Conservation (phyloP, 2,888 invertebrate species). For the Phyllotreta striolata region DNA sequence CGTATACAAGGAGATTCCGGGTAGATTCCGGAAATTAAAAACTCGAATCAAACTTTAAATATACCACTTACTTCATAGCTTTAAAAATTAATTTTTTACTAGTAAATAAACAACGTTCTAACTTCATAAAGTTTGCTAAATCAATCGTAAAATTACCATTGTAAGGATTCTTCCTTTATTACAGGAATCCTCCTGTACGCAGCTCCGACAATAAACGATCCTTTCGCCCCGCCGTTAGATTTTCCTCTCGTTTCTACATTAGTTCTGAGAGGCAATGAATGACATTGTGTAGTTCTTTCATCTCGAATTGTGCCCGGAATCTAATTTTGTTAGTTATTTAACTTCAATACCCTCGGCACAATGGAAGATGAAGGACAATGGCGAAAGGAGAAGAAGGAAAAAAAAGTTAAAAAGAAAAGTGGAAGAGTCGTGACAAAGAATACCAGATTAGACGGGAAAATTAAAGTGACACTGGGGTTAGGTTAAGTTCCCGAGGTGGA, state of each 20-base stretch:
- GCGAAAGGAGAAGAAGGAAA: constrained; percentile 20
- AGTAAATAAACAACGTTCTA: too few species aligned
- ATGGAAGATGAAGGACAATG: constrained; percentile 35
- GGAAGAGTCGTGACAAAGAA: constrained; percentile 34
- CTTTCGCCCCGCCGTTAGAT: not conserved
- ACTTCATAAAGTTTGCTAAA: too few species aligned
- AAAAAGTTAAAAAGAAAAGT: constrained; percentile 35
- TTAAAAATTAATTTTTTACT: too few species aligned
- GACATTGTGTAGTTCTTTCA: constrained; percentile 27
- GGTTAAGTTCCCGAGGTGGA: constrained; percentile 4
- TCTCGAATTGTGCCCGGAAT: constrained; percentile 34
- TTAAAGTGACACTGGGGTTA: constrained; percentile 33
- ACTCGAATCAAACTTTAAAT: too few species aligned
- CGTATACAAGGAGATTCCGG: too few species aligned
- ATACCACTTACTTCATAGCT: too few species aligned
- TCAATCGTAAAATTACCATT: too few species aligned
- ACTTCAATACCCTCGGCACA: constrained; percentile 34
- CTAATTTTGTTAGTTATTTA: constrained; percentile 34
- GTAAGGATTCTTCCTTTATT: too few species aligned
- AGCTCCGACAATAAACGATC: constrained; percentile 4
- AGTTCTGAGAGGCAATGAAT: constrained; percentile 19
- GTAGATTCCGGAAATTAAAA: too few species aligned
- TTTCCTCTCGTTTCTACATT: constrained; percentile 12
- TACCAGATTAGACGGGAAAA: constrained; percentile 34
- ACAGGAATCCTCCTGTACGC: not conserved